Evolutionary conservation across 1,140 invertebrate genomes (phyloP), one percentile per base, ranked within the genome.

Genomic region (Drosophila oshimai): DNA sequence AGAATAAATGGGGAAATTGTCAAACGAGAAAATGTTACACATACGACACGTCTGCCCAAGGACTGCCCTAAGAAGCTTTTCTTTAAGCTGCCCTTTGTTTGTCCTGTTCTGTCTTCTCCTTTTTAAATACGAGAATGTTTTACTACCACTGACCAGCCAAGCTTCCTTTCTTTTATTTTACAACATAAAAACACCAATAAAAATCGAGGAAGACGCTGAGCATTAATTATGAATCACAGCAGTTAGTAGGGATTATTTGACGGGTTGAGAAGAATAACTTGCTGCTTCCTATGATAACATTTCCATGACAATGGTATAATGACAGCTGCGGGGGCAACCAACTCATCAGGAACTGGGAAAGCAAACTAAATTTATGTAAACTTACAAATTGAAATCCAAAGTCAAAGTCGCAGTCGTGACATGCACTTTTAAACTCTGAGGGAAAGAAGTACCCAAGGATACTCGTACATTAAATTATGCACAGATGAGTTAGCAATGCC

Each of bases 391-490:
- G 74, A 88, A 88, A 88, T 89, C 80, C 62, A 71, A 71, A 79
- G 20, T 36, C 26, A 64, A 60, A 42, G 12, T 39, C 17, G 54
- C 53, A 39, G 47, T 79, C 74, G 77, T 89, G 84, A 89, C 84
- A 89, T 86, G 86, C 84, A 89, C 79, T 76, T 88, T 88, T 88
- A 74, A 58, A 68, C 33, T 47, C 7, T 36, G 17, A 36, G n/a
- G n/a, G n/a, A n/a, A n/a, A n/a, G n/a, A n/a, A n/a, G n/a, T n/a
- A 31, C 3, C 20, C 6, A 39, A 33, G 45, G 39, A 41, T 28
- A n/a, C n/a, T n/a, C n/a, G n/a, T n/a, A 13, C 84, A 90, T 90
- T 90, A 90, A 90, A 87, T 90, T 90, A 90, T 89, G 89, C 89
- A 84, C 89, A 90, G 89, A 90, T 90, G 89, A 90, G 89, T 90